Base-by-base conservation (phyloP, 2,888 invertebrate species). In the Caenorhabditis auriculariae region DNA sequence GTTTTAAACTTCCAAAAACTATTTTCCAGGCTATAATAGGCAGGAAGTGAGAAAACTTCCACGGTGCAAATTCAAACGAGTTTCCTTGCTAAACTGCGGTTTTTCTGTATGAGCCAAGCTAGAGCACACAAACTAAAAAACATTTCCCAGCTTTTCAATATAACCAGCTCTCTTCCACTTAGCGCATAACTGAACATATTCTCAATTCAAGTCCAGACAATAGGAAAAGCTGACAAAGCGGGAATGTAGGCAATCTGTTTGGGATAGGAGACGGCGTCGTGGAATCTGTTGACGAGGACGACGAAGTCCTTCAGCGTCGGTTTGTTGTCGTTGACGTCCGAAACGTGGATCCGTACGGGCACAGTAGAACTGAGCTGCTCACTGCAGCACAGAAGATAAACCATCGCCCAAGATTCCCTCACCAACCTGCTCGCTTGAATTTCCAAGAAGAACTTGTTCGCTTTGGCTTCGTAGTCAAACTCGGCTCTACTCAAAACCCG, bases 401-500 rank as follows among this genome's bases (percentile, higher is more conserved):
- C n/a, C n/a, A n/a, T n/a, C n/a, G n/a, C n/a, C n/a, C 15, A 27
- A 47, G n/a, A 28, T 21, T 52, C 4, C 7, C 48, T 32, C 15
- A 74, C n/a, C n/a, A n/a, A n/a, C 73, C 73, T 76, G 47, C 66
- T 69, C 1, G 96, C 96, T 52, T 93, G 85, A 4, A 98, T 88
- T 23, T 91, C 87, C 3, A 95, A 84, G 81, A 91, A 90, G 82
- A 90, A 96, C 60, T 88, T 88, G 82, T 94, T 94, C 61, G 90
- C 88, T 39, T 74, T 75, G n/a, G 91, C 91, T 82, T 98, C 98
- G 82, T 93, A 96, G 84, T 98, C 96, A 35, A 98, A 83, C 78
- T 94, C 93, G 0, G 90, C 89, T 85, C 90, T 88, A 0, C 93
- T 93, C 3, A 96, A 85, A 81, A 93, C 91, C 0, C 93, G 93